phyloP scores from a whole-genome alignment of 1,140 invertebrate species.

The Ips nitidus region DNA sequence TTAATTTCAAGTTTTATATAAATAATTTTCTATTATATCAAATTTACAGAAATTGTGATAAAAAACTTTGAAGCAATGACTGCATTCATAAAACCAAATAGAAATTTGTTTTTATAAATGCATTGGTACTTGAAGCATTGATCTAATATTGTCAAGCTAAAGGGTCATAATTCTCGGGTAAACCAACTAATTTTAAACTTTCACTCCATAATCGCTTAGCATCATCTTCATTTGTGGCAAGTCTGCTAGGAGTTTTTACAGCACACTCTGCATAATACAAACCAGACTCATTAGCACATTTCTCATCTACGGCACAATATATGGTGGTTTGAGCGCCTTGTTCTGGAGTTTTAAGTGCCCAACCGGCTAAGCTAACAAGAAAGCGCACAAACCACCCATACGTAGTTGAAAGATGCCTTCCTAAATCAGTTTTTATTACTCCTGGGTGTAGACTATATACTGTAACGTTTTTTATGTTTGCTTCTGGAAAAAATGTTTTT shows the following conservation, averaged over 20 bases:
- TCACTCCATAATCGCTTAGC: conserved; percentile 73
- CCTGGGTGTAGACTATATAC: conserved; percentile 74
- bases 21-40: too few species aligned
- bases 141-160: not conserved
- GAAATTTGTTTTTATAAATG: too few species aligned
- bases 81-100: too few species aligned
- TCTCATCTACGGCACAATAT: conserved; percentile 73
- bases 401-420: conserved; percentile 64
- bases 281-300: conserved; percentile 64
- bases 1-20: too few species aligned
- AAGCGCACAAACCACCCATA: conserved; percentile 52
- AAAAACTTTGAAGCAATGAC: too few species aligned
- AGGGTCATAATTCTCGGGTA: conserved; percentile 50
- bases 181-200: conserved; percentile 62
- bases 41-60: too few species aligned
- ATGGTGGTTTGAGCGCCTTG: conserved; percentile 80
- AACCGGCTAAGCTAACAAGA: conserved; percentile 43
- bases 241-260: conserved; percentile 50
- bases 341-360: conserved; percentile 61
- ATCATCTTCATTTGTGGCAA: conserved; percentile 58
- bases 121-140: too few species aligned
- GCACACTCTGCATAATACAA: conserved; percentile 63
- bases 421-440: conserved; percentile 72
- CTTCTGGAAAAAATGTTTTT: conserved; percentile 46
- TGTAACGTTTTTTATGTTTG: conserved; percentile 58